Evolutionary conservation across 2,797 vertebrate genomes (phyloP), one percentile per base, ranked within the genome.

Genomic region (Phalloptychus januarius): DNA sequence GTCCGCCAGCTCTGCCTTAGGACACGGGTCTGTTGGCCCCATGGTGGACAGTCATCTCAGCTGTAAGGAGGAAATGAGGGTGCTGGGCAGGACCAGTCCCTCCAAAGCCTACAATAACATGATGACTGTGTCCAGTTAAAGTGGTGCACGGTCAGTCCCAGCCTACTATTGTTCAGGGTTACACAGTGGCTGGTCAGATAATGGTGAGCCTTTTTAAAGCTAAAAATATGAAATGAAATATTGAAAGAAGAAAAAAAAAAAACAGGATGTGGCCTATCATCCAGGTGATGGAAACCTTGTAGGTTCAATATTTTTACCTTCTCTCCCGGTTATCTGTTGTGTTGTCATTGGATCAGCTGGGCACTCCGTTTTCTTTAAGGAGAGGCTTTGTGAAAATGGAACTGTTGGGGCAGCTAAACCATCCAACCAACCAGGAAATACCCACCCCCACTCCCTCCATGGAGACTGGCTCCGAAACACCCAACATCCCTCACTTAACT

Each of bases 81-180:
- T 94, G 87, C 91, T 99, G 95, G 97, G 96, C 89, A 95, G 98
- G 95, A 95, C 97, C 92, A 99, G 97, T 94, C 97, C 97, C 89
- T 97, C 98, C 94, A 99, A 99, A 96, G 93, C 95, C 95, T 99
- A 98, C 96, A 98, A 96, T 93, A 99, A 96, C 93, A 99, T 99
- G 97, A 99, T 99, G 97, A 99, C 97, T 94, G 98, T 99, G 96
- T 99, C 98, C 83, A 97, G 97, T 95, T 99, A 99, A 96, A 90
- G 48, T 67, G 84, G 82, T 82, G 28, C 83, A 4, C 46, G 7
- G 78, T 89, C 80, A 71, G 69, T 72, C 63, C 82, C 69, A 83
- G 86, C 91, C 87, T 84, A 84, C 85, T 84, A 86, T 85, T 83
- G 81, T 93, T 93, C 93, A 92, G 93, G 93, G 90, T 93, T 87